phyloP scores from a whole-genome alignment of 2,113 vertebrate species.

The Aramus guarauna region DNA sequence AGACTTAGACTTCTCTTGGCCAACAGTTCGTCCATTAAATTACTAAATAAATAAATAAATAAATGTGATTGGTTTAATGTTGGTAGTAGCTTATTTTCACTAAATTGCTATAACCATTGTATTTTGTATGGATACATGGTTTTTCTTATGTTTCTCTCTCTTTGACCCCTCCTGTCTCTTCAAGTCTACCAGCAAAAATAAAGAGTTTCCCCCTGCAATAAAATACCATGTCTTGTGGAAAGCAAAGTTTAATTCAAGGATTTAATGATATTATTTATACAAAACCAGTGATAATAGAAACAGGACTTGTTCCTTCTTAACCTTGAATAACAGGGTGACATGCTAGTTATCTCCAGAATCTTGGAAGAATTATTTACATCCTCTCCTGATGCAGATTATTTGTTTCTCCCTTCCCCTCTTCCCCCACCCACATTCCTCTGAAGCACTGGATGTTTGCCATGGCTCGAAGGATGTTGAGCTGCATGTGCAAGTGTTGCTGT shows the following conservation, averaged over 20 bases:
- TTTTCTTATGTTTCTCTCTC: neutral
- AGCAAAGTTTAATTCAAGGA: neutral
- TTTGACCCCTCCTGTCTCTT: neutral
- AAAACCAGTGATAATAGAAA: neutral
- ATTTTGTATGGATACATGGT: neutral
- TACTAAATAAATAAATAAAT: neutral
- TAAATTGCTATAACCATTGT: neutral
- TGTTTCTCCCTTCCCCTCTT: neutral
- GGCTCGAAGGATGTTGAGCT: neutral
- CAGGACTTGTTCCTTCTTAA: neutral
- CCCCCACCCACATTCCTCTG: neutral
- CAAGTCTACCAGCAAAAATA: neutral
- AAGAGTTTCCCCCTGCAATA: neutral
- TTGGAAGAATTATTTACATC: neutral
- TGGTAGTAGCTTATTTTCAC: neutral
- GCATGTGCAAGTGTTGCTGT: neutral
- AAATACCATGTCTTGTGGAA: neutral
- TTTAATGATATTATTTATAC: neutral
- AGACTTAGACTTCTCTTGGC: neutral
- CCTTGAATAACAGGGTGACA: neutral
- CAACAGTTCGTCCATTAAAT: neutral
- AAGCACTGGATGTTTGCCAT: neutral
- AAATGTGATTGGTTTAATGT: neutral
- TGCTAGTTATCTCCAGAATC: neutral
- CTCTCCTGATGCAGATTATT: neutral